Base-by-base conservation (phyloP, 2,113 vertebrate genomes). In the Serilophus lunatus region DNA sequence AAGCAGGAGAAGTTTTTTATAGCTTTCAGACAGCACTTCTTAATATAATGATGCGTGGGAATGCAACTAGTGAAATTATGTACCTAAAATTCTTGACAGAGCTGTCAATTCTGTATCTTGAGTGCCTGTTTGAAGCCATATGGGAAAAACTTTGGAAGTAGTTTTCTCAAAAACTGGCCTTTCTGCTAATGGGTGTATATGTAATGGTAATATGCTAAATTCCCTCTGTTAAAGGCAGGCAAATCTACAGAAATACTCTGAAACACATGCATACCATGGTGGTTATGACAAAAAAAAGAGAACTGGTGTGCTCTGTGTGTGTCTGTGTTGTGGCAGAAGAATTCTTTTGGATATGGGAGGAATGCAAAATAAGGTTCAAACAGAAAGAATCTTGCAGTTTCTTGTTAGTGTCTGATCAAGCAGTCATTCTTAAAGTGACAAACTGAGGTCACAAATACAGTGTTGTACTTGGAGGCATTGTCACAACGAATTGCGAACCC, bases 31-130 rank as follows among this genome's bases (percentile, higher is more conserved):
- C 82, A 82, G 75, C 79, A 45, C 90, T 94, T 69, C 92, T 95
- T 96, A 94, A 96, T 90, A 88, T 95, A 94, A 93, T 94, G 68
- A 82, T 95, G 85, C 4, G 50, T 95, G 82, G 88, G 92, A 97
- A 83, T 92, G 75, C n/a, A 93, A 5, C 50, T 74, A 80, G 71
- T 92, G 82, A 86, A 83, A 76, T 77, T 68, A 70, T 9, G 9
- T 71, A 83, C 47, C 76, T 86, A 91, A 90, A 95, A 88, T 94
- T 92, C 86, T 78, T 90, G 80, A 88, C 64, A 70, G 86, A 83
- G 33, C 88, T 94, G 95, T 96, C 92, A 92, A 6, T 88, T 93
- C 76, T 68, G 38, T 93, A 51, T 93, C 72, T 84, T 64, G 56
- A 83, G n/a, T 92, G 51, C 6, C 76, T 93, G 23, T 84, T 90